Conservation (phyloP, 2,888 invertebrate genomes). For the Masnerella sp. region DNA sequence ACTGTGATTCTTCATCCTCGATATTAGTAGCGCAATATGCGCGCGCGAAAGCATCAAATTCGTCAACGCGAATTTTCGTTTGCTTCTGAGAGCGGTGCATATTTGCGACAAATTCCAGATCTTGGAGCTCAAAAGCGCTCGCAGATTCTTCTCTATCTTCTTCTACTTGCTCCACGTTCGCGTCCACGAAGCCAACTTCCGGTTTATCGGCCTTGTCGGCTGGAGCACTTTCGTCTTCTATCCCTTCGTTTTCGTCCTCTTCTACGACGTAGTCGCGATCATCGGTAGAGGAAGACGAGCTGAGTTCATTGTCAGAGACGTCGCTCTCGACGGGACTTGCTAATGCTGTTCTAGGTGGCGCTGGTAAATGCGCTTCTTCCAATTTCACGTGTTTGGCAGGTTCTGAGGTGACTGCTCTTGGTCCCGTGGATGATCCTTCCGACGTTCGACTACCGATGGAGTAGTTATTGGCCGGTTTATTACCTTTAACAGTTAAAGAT, state of each 20-base stretch:
- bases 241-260: conserved; percentile 44
- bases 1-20: conserved; percentile 57
- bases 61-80: conserved; percentile 37
- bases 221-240: conserved; percentile 45
- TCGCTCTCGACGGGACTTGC: conserved; percentile 54
- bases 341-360: conserved; percentile 76
- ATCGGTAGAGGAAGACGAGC: conserved; percentile 44
- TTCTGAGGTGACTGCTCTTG: conserved; percentile 56
- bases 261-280: conserved; percentile 48
- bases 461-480: conserved; percentile 74
- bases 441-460: conserved; percentile 58
- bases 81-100: conserved; percentile 24
- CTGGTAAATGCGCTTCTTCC: conserved; percentile 78
- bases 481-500: conserved; percentile 58
- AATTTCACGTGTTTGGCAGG: conserved; percentile 76
- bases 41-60: conserved; percentile 49
- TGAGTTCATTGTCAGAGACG: conserved; percentile 11
- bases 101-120: conserved; percentile 35
- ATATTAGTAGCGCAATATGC: conserved; percentile 22
- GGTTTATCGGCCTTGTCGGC: conserved; percentile 23
- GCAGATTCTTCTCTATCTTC: conserved; percentile 61
- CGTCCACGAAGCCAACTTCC: conserved; percentile 10
- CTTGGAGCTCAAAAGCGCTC: conserved; percentile 52
- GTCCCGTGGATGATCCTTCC: conserved; percentile 49
- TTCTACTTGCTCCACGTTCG: conserved; percentile 34